A percentile compares a stretch with the other conserved stretches of the same genome.
phyloP scores from a whole-genome alignment of 2,888 invertebrate species.

The Laspeyria flexula region DNA sequence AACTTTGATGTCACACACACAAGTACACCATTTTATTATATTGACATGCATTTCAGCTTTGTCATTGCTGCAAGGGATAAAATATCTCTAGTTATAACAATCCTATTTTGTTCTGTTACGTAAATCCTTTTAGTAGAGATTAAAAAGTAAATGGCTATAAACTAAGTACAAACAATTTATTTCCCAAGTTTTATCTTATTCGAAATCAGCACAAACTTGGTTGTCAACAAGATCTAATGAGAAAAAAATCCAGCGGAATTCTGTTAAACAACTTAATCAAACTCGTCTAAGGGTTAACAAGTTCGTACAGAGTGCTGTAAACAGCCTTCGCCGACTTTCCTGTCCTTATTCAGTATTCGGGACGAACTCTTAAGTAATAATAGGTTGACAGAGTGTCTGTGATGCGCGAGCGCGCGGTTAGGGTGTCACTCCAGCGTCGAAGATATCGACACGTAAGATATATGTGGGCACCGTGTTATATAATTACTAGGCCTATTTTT shows the following conservation, averaged over 20 bases:
- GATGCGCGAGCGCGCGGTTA: slow-evolving; percentile 7
- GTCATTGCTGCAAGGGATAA: neutral
- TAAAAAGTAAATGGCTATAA: neutral
- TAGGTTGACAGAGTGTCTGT: slow-evolving; percentile 41
- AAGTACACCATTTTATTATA: too few species aligned
- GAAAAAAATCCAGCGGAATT: slow-evolving; percentile 13
- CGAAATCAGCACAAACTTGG: neutral
- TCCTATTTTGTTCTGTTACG: neutral
- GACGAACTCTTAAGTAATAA: slow-evolving; percentile 33
- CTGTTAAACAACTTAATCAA: slow-evolving; percentile 35
- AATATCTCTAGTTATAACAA: neutral
- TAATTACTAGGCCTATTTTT: too few species aligned
- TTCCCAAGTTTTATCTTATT: neutral
- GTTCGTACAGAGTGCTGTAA: slow-evolving; percentile 25
- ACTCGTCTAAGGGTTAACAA: slow-evolving; percentile 32
- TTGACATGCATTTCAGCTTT: too few species aligned
- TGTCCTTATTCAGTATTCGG: slow-evolving; percentile 14
- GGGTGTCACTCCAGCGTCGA: neutral
- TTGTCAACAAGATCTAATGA: neutral
- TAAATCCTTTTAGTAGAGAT: neutral
- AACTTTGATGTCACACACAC: too few species aligned
- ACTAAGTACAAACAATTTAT: neutral
- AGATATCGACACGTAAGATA: neutral
- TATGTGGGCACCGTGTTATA: neutral
- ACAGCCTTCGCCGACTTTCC: slow-evolving; percentile 5